A percentile compares a stretch with the other conserved stretches of the same genome.
Conservation (phyloP, 2,113 vertebrate genomes). For the Stomatorhinus ivindoensis region DNA sequence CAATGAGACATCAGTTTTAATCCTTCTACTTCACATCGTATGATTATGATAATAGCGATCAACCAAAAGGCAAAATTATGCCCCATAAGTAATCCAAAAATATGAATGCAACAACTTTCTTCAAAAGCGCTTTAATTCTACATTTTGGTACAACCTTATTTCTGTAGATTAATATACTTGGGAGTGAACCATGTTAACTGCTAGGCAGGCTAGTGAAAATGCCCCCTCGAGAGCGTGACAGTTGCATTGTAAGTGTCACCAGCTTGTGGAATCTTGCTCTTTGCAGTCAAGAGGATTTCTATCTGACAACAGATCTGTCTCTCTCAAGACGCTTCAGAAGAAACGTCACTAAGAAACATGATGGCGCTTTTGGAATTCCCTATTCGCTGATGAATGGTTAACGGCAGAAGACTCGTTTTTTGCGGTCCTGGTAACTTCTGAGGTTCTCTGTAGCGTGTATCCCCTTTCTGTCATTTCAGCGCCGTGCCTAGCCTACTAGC, state of each 20-base stretch:
- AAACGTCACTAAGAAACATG: too few relatives aligned
- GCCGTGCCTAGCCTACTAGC: neutral
- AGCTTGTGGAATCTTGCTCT: neutral
- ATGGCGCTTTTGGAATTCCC: too few relatives aligned
- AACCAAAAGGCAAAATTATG: neutral
- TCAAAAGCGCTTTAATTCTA: neutral
- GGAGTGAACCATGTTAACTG: neutral
- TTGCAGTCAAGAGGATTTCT: neutral
- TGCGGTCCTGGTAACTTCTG: neutral
- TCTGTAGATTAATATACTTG: neutral
- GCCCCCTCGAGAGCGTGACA: neutral
- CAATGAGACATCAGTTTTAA: neutral
- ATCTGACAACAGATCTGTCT: neutral
- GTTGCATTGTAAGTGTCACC: neutral
- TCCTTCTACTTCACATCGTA: neutral
- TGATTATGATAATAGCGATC: neutral
- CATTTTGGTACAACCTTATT: neutral
- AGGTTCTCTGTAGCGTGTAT: neutral
- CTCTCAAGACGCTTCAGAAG: neutral
- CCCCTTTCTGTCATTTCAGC: neutral
- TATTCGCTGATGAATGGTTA: neutral
- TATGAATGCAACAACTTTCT: neutral
- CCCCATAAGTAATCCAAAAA: neutral
- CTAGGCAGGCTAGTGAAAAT: neutral
- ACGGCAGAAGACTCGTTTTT: neutral